Evolutionary conservation across 2,797 vertebrate species (phyloP), one percentile per base, ranked within the genome.

Genomic region (Epinephelus coioides): DNA sequence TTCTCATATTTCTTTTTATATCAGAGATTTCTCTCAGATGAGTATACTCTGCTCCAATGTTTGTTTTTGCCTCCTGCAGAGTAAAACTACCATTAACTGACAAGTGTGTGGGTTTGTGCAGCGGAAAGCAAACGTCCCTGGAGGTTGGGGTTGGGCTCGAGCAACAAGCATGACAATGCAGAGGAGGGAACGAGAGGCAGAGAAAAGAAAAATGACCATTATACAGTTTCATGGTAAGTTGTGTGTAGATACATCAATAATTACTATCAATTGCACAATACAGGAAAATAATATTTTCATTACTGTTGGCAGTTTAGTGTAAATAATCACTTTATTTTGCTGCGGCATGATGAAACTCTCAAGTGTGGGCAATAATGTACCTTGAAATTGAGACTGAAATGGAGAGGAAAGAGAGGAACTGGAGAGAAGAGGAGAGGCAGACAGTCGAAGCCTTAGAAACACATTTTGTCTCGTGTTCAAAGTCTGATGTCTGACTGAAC

Each of bases 331-430:
- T 72, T 85, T 67, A 76, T 86, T 85, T 82, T 78, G 69, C 17
- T 3, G 69, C 14, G 0, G 55, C 65, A 67, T 70, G 77, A 82
- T 85, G 73, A 86, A 89, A 83, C 74, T 76, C 72, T 63, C 23
- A 30, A 78, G 76, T 76, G 62, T 71, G 63, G 64, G 49, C 59
- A 63, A 79, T 89, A 86, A 91, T 65, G 44, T 51, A 70, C 83
- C 88, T 90, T 91, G 84, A 91, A 89, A 91, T 87, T 87, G 83
- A 85, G 79, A 72, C 54, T 72, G 82, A 77, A 80, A 86, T 84
- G 61, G 68, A 79, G 54, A 69, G 62, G 40, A 69, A n/a, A 59
- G 43, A 63, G 56, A 73, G 23, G 70, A 61, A 44, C 11, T 43
- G 79, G 17, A 5, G 17, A 54, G 43, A 67, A n/a, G 51, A 65